phyloP scores from a whole-genome alignment of 2,113 vertebrate genomes.

The Grallaria varia region DNA sequence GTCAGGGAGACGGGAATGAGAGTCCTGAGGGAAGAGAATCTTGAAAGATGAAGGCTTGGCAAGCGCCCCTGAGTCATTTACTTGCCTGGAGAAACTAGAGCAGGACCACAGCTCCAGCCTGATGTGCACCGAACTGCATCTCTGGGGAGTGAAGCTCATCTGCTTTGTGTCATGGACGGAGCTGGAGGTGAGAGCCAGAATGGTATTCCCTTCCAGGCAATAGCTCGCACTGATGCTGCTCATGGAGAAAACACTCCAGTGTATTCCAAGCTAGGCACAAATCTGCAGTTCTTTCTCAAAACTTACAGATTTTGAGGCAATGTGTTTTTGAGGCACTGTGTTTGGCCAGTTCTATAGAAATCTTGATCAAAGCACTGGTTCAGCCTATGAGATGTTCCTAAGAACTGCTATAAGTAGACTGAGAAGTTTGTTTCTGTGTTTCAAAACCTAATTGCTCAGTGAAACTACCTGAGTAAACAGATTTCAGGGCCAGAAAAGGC shows the following conservation, averaged over 20 bases:
- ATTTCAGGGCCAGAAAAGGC: not conserved
- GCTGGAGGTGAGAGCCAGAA: not conserved
- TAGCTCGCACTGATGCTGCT: not conserved
- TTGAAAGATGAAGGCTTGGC: not conserved
- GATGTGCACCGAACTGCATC: not conserved
- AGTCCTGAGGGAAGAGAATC: not conserved
- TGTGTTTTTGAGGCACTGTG: not conserved
- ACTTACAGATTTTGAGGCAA: not conserved
- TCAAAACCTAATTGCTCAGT: not conserved
- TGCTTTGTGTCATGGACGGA: accelerated
- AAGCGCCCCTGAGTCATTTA: not conserved
- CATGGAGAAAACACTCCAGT: not conserved
- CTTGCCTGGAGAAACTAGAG: not conserved
- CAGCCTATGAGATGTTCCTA: not conserved
- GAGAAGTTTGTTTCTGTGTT: not conserved
- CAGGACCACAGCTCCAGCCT: not conserved
- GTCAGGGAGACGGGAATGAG: not conserved
- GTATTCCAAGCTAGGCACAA: not conserved
- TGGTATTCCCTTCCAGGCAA: not conserved
- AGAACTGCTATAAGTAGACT: not conserved
- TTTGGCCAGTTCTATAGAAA: not conserved
- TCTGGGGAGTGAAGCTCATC: not conserved
- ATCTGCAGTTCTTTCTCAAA: not conserved
- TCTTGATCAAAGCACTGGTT: not conserved
- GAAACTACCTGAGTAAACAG: not conserved